A percentile compares a stretch with the other conserved stretches of the same genome.
These are phyloP conservation scores for Macrosoma leucophasiata DNA, from an alignment of 2,888 invertebrate species.

Conservation along the genomic window DNA sequence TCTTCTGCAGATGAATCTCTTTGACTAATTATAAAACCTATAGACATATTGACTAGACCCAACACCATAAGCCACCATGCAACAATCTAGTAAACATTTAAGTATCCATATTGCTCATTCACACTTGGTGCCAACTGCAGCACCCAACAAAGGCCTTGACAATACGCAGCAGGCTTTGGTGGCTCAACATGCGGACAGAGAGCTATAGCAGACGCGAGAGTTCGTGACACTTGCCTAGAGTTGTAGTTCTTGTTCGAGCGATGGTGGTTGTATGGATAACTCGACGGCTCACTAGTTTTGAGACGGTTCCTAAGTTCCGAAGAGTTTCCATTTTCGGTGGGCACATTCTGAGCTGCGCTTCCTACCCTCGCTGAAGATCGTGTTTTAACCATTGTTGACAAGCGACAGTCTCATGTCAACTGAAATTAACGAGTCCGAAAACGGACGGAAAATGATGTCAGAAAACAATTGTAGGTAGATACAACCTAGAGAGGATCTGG, in stretches of 20 bases:
- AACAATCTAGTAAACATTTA: conserved; percentile 16
- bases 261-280: conserved; percentile 54
- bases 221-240: conserved; percentile 65
- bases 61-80: conserved; percentile 45
- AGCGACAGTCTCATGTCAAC: conserved; percentile 72
- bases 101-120: conserved; percentile 4
- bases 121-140: conserved; percentile 1
- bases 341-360: conserved; percentile 54
- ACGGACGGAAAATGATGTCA: conserved; percentile 56
- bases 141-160: conserved; percentile 4
- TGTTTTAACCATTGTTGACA: conserved; percentile 76
- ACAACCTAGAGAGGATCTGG: conserved; percentile 52
- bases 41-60: conserved; percentile 30
- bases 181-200: conserved; percentile 34
- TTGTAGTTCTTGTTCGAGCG: conserved; percentile 56
- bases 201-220: conserved; percentile 81
- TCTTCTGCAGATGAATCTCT: no score
- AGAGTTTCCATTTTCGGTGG: conserved; percentile 62
- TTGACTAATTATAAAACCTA: no score
- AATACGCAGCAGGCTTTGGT: conserved; percentile 4
- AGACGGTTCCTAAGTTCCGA: conserved; percentile 65
- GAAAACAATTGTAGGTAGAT: conserved; percentile 38
- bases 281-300: conserved; percentile 58
- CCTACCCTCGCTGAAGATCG: conserved; percentile 73
- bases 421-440: conserved; percentile 71